phyloP scores from a whole-genome alignment of 2,888 invertebrate genomes.

The Agrochola macilenta region DNA sequence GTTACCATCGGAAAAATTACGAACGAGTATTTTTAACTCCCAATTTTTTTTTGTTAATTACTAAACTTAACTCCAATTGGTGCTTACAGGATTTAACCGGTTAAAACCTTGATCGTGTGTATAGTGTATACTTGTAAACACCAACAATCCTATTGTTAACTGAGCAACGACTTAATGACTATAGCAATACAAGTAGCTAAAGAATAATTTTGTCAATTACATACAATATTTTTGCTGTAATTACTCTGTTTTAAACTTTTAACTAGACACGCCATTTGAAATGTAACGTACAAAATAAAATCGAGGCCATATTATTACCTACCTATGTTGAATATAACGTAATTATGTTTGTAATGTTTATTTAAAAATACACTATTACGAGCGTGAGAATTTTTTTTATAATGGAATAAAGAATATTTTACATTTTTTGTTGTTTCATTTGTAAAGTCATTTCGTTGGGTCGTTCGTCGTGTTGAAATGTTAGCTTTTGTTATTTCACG shows the following conservation, averaged over 20 bases:
- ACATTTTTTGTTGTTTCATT: conserved; percentile 58
- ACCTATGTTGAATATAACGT: conserved; percentile 54
- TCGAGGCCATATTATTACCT: conserved; percentile 67
- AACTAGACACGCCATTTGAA: conserved; percentile 49
- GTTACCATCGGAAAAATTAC: conserved; percentile 5
- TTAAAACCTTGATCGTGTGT: conserved; percentile 48
- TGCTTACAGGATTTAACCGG: no score
- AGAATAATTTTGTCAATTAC: conserved; percentile 69
- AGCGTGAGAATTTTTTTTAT: conserved; percentile 66
- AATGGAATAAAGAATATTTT: conserved; percentile 69
- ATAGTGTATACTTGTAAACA: conserved; percentile 28
- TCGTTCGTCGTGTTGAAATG: conserved; percentile 28
- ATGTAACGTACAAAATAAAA: conserved; percentile 65
- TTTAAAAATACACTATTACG: conserved; percentile 57
- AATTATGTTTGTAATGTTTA: conserved; percentile 49
- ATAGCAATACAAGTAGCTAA: conserved; percentile 57
- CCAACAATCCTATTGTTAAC: conserved; percentile 52
- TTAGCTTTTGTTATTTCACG: conserved; percentile 8
- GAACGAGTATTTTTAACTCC: conserved; percentile 2
- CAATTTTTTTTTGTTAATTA: conserved; percentile 42
- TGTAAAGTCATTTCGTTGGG: conserved; percentile 10
- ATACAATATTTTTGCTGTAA: conserved; percentile 49
- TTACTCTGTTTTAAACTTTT: conserved; percentile 23
- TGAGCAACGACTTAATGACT: conserved; percentile 53
- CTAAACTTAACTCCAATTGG: no score